Evolutionary conservation across 2,113 vertebrate genomes (phyloP), one percentile per base, ranked within the genome.

Genomic region (Monopterus albus): DNA sequence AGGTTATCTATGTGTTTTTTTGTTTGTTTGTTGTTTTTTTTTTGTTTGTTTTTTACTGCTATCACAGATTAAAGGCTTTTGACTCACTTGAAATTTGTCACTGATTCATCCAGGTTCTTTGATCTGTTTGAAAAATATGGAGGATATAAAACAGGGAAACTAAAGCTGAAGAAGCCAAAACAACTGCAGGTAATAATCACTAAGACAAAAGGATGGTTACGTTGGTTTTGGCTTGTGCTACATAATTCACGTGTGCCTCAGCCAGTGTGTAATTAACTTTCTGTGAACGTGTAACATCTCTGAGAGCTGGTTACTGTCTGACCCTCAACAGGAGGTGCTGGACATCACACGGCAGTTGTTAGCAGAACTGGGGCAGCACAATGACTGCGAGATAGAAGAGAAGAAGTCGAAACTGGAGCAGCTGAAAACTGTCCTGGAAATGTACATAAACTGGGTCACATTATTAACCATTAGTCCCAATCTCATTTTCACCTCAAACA

Each of bases 101-200:
- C n/a, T n/a, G n/a, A n/a, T n/a, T 11, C 20, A 5, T n/a, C 98
- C 79, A 98, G 97, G 81, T 98, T 98, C 91, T 98, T 99, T 78
- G 94, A 95, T 43, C 83, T 99, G 51, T 99, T 99, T 92, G 95
- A 97, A 72, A 96, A 96, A 84, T 94, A 96, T 2, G 96, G 95
- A 66, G 97, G 97, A 61, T 97, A 96, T 89, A 98, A 98, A 87
- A 95, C 94, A 9, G 96, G 97, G 64, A 99, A 99, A 59, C 89
- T 99, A 67, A 98, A 98, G 78, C 92, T 99, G 69, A 99, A 99
- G 90, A 96, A 95, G 76, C 97, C 97, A 0, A 97, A 99, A 72
- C 97, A 99, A 83, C 93, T 98, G 1, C 97, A 99, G 95, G 97
- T 98, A 82, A 85, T 10, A 26, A 33, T 1, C 0, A n/a, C 21